Evolutionary conservation across 2,113 vertebrate genomes (phyloP), one percentile per base, ranked within the genome.

Genomic region (Microcebus jonahi): DNA sequence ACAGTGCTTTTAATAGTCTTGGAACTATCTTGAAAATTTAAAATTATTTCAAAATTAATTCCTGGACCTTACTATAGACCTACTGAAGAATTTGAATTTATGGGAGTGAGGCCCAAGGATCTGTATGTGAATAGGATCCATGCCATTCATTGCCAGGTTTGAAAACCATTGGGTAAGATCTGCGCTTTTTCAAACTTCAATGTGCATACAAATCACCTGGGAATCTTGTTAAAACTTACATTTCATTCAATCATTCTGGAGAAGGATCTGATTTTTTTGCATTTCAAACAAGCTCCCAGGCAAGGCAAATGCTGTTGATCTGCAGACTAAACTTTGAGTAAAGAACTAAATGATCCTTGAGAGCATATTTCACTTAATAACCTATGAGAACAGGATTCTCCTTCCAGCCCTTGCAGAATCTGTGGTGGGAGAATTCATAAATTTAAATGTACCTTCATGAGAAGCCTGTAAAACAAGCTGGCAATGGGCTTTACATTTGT

Each of bases 31-130:
- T 82, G 17, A 61, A 68, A 68, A 34, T 88, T 70, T 88, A 11
- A 86, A 89, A 53, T 68, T 75, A 84, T n/a, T 67, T 96, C 20
- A 82, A 68, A 94, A 76, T 48, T 61, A 25, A 61, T 59, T 65
- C n/a, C 3, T 27, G 18, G 12, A 48, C 55, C 48, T 81, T 34
- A 36, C 25, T 61, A 50, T 27, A 91, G 15, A 76, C 2, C 5
- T 27, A 67, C 5, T 6, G 6, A 57, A 81, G 59, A 57, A 39
- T 34, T 4, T 96, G 57, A 76, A 42, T 67, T 91, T 45, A 29
- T 53, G 27, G 59, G n/a, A 50, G 4, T 48, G 27, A 70, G 20
- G 48, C 31, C 42, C 39, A 53, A 75, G 13, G 42, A 76, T 34
- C 5, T 20, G 14, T 55, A 21, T 14, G 17, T 59, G 42, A 23